Evolutionary conservation across 1,140 invertebrate species (phyloP).

Genomic region (Platyura marginata): DNA sequence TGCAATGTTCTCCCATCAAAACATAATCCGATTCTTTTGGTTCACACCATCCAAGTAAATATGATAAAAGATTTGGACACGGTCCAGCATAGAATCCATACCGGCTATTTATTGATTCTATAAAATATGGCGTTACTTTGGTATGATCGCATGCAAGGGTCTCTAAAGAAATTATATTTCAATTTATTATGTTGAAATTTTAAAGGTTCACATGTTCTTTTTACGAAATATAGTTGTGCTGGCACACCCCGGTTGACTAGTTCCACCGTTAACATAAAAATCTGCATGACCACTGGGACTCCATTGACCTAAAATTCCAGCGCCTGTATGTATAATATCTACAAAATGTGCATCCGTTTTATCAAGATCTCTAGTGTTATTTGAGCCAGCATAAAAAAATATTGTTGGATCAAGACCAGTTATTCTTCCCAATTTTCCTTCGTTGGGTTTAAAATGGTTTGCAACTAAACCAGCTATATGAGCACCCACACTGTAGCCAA

Average conservation of each 20-base stretch:
- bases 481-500: slow-evolving; percentile 71
- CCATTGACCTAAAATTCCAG: slow-evolving; percentile 67
- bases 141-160: slow-evolving; percentile 73
- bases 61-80: slow-evolving; percentile 59
- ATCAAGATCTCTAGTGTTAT: slow-evolving; percentile 64
- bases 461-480: slow-evolving; percentile 68
- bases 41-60: slow-evolving; percentile 62
- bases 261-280: slow-evolving; percentile 80
- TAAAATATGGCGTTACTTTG: slow-evolving; percentile 73
- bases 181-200: not conserved
- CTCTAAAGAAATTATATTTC: slow-evolving; percentile 31
- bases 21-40: slow-evolving; percentile 57
- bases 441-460: slow-evolving; percentile 43
- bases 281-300: slow-evolving; percentile 74
- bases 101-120: slow-evolving; percentile 61
- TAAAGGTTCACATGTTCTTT: slow-evolving; percentile 9
- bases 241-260: slow-evolving; percentile 58
- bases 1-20: slow-evolving; percentile 64
- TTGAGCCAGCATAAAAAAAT: slow-evolving; percentile 60
- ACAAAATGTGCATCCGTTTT: slow-evolving; percentile 69
- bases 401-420: slow-evolving; percentile 73
- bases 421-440: slow-evolving; percentile 55
- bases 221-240: slow-evolving; percentile 61
- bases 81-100: slow-evolving; percentile 66
- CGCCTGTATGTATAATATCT: slow-evolving; percentile 76